Evolutionary conservation across 2,797 vertebrate genomes (phyloP).

Genomic region (Centropyge bicolor): DNA sequence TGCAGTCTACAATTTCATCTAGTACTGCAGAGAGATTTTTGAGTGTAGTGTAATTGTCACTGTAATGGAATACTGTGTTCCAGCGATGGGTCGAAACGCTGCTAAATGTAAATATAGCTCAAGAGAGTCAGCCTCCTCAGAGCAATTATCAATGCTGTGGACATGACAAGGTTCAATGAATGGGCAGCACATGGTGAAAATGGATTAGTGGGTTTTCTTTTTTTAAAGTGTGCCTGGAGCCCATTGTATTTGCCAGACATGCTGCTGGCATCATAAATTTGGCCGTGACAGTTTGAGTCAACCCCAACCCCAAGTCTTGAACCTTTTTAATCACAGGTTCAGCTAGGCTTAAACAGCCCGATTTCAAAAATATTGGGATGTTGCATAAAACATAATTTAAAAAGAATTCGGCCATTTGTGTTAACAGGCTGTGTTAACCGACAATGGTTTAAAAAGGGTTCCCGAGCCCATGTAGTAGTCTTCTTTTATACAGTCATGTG

Average conservation of each 20-base stretch:
- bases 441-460: no score
- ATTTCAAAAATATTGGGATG: no score
- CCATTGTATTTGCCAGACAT: constrained; percentile 4
- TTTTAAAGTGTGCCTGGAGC: constrained; percentile 7
- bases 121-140: not conserved
- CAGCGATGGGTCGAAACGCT: constrained; percentile 10
- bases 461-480: no score
- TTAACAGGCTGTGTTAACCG: no score
- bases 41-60: not conserved
- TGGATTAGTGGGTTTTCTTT: constrained; percentile 3
- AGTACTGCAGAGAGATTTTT: not conserved
- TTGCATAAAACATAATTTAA: no score
- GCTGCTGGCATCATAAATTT: not conserved
- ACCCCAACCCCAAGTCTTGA: not conserved
- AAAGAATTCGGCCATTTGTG: no score
- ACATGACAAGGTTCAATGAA: not conserved
- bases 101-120: not conserved
- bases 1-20: constrained; percentile 1
- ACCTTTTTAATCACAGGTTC: not conserved
- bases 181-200: not conserved
- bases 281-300: not conserved
- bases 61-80: constrained; percentile 7
- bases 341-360: not conserved
- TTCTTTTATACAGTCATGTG: no score
- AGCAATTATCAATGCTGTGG: not conserved